Conservation (phyloP, 92 coral and sea anemone genomes). For the Pocillopora grandis region DNA sequence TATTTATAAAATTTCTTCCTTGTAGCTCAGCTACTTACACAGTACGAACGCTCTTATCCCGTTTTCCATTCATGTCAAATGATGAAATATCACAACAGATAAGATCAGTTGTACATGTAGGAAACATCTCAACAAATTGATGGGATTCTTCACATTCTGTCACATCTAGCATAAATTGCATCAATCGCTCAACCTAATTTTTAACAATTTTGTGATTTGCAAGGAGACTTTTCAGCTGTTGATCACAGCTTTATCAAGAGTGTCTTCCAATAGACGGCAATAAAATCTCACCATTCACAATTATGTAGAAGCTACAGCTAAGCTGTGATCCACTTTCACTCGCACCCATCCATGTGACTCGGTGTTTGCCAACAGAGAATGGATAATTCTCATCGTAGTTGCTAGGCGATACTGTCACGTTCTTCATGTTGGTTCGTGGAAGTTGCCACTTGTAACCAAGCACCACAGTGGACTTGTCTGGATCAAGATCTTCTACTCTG, state of each 20-base stretch:
- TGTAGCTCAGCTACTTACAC: no score
- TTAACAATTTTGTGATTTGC: no score
- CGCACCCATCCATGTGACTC: conserved; percentile 93
- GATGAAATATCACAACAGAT: no score
- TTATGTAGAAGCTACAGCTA: conserved; percentile 77
- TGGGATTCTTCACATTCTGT: no score
- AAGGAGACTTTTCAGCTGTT: no score
- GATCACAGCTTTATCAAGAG: background rate
- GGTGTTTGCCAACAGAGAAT: conserved; percentile 91
- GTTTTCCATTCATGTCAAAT: no score
- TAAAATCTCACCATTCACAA: conserved; percentile 70
- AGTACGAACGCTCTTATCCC: no score
- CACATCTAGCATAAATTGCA: no score
- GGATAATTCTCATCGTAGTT: conserved; percentile 71
- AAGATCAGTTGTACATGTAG: no score
- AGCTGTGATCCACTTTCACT: conserved; percentile 70
- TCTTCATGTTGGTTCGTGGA: conserved; percentile 90
- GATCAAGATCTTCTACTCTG: conserved; percentile 65
- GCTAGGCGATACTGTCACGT: conserved; percentile 67
- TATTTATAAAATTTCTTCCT: no score
- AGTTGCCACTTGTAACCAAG: conserved; percentile 84
- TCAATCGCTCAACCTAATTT: no score
- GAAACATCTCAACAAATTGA: no score
- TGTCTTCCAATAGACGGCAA: background rate
- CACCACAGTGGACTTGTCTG: conserved; percentile 64